Base-by-base conservation (phyloP, 2,797 vertebrate genomes). In the Tragopan temminckii region DNA sequence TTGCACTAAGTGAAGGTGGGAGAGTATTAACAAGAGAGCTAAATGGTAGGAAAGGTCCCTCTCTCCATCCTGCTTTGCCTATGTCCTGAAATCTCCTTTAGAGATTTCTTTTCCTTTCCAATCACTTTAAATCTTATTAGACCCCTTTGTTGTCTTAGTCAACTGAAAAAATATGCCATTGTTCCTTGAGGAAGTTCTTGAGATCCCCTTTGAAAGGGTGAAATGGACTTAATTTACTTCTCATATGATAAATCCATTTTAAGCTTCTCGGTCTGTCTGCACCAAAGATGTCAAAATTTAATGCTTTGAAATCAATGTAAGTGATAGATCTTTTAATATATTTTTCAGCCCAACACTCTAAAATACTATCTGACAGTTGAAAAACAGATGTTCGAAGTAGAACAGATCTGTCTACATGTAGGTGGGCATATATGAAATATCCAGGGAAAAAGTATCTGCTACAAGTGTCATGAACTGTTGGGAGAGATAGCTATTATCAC, bases 211-310 rank as follows among this genome's bases (percentile, higher is more conserved):
- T 76, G 53, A 88, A 87, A 75, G 21, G 64, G 19, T 85, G 90
- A 95, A 92, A 87, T 80, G 72, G 45, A 52, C 80, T 75, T 89
- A 57, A 90, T 71, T 75, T 62, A 24, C 38, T 90, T 80, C 66
- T 90, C 63, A 50, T 52, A 31, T 66, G 72, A 66, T 91, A 93
- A 91, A 75, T 83, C 48, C 24, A 46, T 69, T 83, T 89, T 75
- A 90, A 94, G 69, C 76, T 78, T 63, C 43, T 89, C 52, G 57
- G 35, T 59, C 42, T 69, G 31, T 52, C 59, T 78, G 36, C 55
- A 43, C 33, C 2, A 3, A 80, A 67, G 52, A 63, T 81, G 61
- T 85, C 84, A 86, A 83, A 85, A 88, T n/a, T 2, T 79, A 89
- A 92, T 91, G 77, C 80, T 84, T 88, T 92, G 66, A 81, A 89